Conservation (phyloP, 2,888 invertebrate species). For the Smittia sp. region DNA sequence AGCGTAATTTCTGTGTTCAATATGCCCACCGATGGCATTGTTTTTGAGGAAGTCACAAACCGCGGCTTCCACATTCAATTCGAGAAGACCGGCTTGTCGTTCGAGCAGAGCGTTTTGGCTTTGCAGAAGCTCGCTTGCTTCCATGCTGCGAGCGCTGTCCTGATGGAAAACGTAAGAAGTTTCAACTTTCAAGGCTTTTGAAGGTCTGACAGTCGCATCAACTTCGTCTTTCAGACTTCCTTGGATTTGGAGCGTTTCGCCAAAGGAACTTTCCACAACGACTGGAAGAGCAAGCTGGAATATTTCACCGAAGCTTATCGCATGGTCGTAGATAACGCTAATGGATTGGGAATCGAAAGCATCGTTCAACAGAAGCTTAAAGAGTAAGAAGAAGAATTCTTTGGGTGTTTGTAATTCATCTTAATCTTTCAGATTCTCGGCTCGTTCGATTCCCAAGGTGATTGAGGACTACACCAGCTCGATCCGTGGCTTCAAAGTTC, state of each 20-base stretch:
- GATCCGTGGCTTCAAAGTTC: constrained; percentile 42
- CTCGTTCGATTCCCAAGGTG: constrained; percentile 40
- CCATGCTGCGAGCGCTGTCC: constrained; percentile 42
- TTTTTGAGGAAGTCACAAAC: constrained; percentile 42
- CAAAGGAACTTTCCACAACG: constrained; percentile 42
- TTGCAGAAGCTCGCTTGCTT: constrained; percentile 42
- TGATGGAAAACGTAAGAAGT: constrained; percentile 40
- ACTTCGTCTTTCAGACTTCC: constrained; percentile 18
- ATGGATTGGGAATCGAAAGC: constrained; percentile 40
- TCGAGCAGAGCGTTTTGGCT: constrained; percentile 41
- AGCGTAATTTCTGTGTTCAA: constrained; percentile 39
- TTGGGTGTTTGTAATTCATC: neutral
- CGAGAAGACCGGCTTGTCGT: constrained; percentile 39
- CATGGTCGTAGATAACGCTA: constrained; percentile 41
- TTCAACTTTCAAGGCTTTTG: neutral
- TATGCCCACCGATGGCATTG: constrained; percentile 40
- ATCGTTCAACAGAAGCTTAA: constrained; percentile 39
- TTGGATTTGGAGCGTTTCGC: constrained; percentile 22
- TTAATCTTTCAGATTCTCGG: constrained; percentile 20
- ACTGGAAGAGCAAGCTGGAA: constrained; percentile 37
- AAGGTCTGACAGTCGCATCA: neutral
- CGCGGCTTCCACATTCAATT: constrained; percentile 41
- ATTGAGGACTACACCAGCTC: constrained; percentile 41
- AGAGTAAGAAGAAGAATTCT: constrained; percentile 1
- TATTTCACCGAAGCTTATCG: constrained; percentile 42